Conservation (phyloP, 2,888 invertebrate genomes). For the Flexamia atlantica region DNA sequence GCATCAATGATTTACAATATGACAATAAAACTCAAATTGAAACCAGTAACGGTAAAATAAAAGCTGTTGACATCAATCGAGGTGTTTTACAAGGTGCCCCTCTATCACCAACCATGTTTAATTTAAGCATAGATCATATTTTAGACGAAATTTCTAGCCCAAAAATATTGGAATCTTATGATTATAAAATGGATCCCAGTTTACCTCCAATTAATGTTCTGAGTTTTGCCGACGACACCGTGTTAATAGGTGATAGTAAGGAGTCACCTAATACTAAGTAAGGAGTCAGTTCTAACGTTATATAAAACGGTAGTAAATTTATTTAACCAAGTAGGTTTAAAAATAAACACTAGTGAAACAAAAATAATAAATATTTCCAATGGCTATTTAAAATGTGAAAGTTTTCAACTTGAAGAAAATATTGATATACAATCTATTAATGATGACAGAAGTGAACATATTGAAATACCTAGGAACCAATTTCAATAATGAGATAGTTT, state of each 20-base stretch:
- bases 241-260: not conserved
- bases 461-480: too few species aligned
- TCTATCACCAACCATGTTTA: not conserved
- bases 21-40: not conserved
- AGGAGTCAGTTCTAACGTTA: not conserved
- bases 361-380: too few species aligned
- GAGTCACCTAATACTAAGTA: too few species aligned
- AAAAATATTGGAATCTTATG: not conserved
- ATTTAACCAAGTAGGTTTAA: not conserved
- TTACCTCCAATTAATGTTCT: not conserved
- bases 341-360: not conserved
- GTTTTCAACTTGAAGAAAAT: too few species aligned
- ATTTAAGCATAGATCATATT: not conserved
- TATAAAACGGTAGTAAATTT: not conserved
- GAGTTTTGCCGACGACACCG: constrained; percentile 22
- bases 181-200: not conserved
- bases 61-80: not conserved
- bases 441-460: too few species aligned
- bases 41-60: not conserved
- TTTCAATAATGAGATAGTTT: too few species aligned
- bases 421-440: too few species aligned
- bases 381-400: too few species aligned
- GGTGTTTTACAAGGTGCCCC: constrained; percentile 8
- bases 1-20: not conserved
- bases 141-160: not conserved